Conservation (phyloP, 2,797 vertebrate species). For the Erpetoichthys calabaricus region DNA sequence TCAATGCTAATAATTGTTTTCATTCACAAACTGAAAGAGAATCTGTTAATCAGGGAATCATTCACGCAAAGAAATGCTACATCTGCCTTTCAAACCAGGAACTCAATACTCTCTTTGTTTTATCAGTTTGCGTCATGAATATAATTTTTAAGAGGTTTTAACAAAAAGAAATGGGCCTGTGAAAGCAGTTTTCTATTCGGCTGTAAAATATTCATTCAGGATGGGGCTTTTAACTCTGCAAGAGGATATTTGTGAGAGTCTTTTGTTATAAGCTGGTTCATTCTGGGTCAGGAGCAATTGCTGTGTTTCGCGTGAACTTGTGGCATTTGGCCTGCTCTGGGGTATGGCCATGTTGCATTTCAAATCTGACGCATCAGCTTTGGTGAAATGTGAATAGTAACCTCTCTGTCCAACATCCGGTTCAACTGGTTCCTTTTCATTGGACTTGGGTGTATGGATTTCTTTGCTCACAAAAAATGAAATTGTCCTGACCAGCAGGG, state of each 20-base stretch:
- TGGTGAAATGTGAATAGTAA: too few species aligned
- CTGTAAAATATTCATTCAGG: conserved; percentile 25
- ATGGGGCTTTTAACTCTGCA: conserved; percentile 23
- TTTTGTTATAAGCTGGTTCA: conserved; percentile 28
- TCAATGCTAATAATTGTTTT: conserved; percentile 1
- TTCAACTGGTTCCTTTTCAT: too few species aligned
- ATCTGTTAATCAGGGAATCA: neutral
- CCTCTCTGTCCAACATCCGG: too few species aligned
- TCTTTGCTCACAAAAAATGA: too few species aligned
- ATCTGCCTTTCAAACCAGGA: conserved; percentile 3
- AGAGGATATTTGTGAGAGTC: conserved; percentile 18
- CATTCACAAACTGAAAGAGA: neutral
- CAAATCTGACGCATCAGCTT: conserved; percentile 28
- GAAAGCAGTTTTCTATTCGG: conserved; percentile 21
- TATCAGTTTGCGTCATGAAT: conserved; percentile 32
- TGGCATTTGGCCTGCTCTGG: conserved; percentile 23
- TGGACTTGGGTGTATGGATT: too few species aligned
- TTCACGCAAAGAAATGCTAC: neutral
- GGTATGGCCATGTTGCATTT: conserved; percentile 29
- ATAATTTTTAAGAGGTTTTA: conserved; percentile 24
- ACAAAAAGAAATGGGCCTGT: conserved; percentile 14
- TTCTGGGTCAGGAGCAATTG: conserved; percentile 30
- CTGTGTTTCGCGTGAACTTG: conserved; percentile 22
- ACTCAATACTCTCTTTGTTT: conserved; percentile 49
- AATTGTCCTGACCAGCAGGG: too few species aligned